These are phyloP conservation scores for Caenorhabditis parvicauda DNA, from an alignment of 2,888 invertebrate species.

Conservation along the genomic window DNA sequence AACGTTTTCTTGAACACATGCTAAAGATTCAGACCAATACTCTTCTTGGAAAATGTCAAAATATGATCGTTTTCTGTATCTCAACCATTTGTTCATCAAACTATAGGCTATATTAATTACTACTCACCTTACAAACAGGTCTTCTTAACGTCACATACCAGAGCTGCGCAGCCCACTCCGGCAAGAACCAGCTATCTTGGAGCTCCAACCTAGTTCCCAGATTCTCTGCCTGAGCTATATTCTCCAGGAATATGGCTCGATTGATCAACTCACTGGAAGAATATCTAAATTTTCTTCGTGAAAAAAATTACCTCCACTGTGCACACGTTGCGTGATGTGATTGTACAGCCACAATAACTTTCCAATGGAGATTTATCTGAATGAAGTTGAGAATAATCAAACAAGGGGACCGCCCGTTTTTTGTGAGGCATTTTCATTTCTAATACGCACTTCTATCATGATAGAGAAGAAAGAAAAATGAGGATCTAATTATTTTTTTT, in stretches of 20 bases:
- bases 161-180: slow-evolving; percentile 7
- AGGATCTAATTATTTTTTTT: too few species aligned
- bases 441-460: too few species aligned
- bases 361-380: slow-evolving; percentile 84
- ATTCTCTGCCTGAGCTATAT: slow-evolving; percentile 32
- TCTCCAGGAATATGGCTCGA: slow-evolving; percentile 41
- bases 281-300: neutral
- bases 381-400: slow-evolving; percentile 67
- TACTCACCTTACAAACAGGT: slow-evolving; percentile 20
- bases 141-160: slow-evolving; percentile 29
- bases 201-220: slow-evolving; percentile 19
- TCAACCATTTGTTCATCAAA: too few species aligned
- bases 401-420: neutral
- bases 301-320: slow-evolving; percentile 75
- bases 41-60: neutral
- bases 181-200: slow-evolving; percentile 5
- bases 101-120: neutral
- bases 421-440: too few species aligned
- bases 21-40: too few species aligned
- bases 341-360: slow-evolving; percentile 86
- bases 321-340: slow-evolving; percentile 82
- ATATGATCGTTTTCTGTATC: too few species aligned
- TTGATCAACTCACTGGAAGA: slow-evolving; percentile 32
- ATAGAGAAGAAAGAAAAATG: too few species aligned
- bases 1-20: too few species aligned